Conservation (phyloP, 64 coral and sea anemone genomes). For the Dendrophyllia cribrosa region DNA sequence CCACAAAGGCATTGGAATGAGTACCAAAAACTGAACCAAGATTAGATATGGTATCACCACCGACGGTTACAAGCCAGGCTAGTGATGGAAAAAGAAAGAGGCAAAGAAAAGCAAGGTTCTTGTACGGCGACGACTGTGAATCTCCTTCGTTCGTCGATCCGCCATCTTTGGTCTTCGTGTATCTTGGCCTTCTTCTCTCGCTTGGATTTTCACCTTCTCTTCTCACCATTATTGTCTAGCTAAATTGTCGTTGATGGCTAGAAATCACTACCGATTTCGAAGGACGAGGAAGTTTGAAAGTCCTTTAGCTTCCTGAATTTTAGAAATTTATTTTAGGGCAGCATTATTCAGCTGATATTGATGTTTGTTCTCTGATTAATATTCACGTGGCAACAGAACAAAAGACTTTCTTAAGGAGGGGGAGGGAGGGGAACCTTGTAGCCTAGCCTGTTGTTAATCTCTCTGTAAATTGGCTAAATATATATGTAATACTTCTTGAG, state of each 20-base stretch:
- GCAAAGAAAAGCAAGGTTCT: slow-evolving; percentile 82
- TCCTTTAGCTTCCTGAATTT: not conserved
- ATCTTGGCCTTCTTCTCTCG: slow-evolving; percentile 30
- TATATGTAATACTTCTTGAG: too few species aligned
- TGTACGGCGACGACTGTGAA: slow-evolving; percentile 25
- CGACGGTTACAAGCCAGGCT: slow-evolving; percentile 72
- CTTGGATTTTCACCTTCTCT: not conserved
- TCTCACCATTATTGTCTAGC: not conserved
- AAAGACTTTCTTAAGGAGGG: not conserved
- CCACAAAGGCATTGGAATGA: slow-evolving; percentile 28
- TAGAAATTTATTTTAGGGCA: not conserved
- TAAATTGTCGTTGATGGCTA: not conserved
- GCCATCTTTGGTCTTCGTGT: slow-evolving; percentile 20
- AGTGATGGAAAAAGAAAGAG: slow-evolving; percentile 83
- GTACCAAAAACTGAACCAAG: slow-evolving; percentile 74
- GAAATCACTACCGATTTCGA: not conserved
- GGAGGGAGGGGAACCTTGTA: not conserved
- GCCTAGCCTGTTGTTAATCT: not conserved
- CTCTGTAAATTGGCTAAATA: too few species aligned
- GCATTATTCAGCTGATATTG: too few species aligned
- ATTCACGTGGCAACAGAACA: slow-evolving; percentile 64
- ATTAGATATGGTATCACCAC: slow-evolving; percentile 75
- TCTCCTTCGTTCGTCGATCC: not conserved
- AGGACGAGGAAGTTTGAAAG: not conserved
- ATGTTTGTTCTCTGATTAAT: not conserved